Conservation (phyloP, 92 coral and sea anemone genomes). For the Virgularia gustaviana region DNA sequence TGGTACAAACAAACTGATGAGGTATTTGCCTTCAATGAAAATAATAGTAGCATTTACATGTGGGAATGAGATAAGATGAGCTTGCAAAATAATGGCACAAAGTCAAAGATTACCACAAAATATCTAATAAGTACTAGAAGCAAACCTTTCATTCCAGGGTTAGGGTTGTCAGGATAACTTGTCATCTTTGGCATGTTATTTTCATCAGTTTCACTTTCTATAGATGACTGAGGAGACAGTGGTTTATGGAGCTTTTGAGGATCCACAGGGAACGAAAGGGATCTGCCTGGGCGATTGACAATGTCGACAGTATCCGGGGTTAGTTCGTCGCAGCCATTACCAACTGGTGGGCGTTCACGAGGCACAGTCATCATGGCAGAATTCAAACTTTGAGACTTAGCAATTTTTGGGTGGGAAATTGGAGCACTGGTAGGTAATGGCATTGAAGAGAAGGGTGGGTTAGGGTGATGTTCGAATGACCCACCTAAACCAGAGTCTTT, state of each 20-base stretch:
- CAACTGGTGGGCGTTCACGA: neutral
- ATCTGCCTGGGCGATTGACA: slow-evolving; percentile 96
- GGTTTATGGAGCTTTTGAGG: slow-evolving; percentile 79
- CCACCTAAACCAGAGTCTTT: slow-evolving; percentile 91
- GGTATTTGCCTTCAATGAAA: too few species aligned
- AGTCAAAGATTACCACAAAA: too few species aligned
- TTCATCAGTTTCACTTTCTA: slow-evolving; percentile 93
- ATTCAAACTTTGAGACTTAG: slow-evolving; percentile 18
- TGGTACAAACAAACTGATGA: too few species aligned
- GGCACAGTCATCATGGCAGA: slow-evolving; percentile 3
- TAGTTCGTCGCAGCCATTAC: slow-evolving; percentile 50
- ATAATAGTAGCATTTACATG: too few species aligned
- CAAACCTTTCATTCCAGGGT: slow-evolving; percentile 96
- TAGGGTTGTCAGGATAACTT: slow-evolving; percentile 75
- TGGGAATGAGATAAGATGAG: too few species aligned
- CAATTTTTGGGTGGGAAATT: slow-evolving; percentile 8
- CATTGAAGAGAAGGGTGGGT: neutral
- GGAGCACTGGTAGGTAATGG: slow-evolving; percentile 10
- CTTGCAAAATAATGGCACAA: too few species aligned
- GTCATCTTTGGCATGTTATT: slow-evolving; percentile 56
- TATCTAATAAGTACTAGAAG: too few species aligned
- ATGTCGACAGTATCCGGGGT: slow-evolving; percentile 57
- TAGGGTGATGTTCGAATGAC: slow-evolving; percentile 63
- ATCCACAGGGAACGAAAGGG: slow-evolving; percentile 98
- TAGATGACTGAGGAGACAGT: slow-evolving; percentile 92